Percentiles rank a stretch among this genome's conserved stretches.
Conservation (phyloP, 1,140 invertebrate species). For the Dryas iulia region DNA sequence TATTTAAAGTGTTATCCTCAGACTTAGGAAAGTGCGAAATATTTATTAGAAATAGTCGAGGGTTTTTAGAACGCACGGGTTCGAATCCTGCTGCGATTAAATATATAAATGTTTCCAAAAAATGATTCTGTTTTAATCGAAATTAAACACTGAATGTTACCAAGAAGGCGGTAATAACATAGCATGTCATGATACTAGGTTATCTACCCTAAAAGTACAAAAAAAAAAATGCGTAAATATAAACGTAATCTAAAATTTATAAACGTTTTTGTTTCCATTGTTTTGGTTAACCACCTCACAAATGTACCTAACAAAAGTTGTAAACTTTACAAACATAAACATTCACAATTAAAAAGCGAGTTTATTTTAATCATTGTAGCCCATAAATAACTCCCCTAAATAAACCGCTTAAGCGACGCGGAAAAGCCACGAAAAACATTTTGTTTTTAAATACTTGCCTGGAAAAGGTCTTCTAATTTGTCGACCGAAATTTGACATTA, state of each 20-base stretch:
- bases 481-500: slow-evolving; percentile 72
- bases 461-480: slow-evolving; percentile 74
- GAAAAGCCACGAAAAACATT: slow-evolving; percentile 47
- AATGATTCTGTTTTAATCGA: too few species aligned
- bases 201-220: background rate
- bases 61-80: too few species aligned
- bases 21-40: too few species aligned
- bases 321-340: background rate
- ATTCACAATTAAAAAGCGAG: slow-evolving; percentile 22
- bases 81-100: too few species aligned
- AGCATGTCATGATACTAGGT: too few species aligned
- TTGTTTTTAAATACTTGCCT: slow-evolving; percentile 63
- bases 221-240: background rate
- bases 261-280: slow-evolving; percentile 1
- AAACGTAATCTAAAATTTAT: background rate
- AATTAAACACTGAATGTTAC: too few species aligned
- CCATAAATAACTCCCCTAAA: slow-evolving; percentile 33
- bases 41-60: too few species aligned
- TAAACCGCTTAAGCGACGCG: slow-evolving; percentile 36
- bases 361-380: slow-evolving; percentile 27
- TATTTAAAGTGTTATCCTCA: too few species aligned
- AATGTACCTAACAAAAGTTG: background rate
- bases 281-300: background rate
- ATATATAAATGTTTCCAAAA: too few species aligned
- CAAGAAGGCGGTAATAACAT: too few species aligned